Conservation (phyloP, 2,888 invertebrate genomes). For the Polylopha cassiicola region DNA sequence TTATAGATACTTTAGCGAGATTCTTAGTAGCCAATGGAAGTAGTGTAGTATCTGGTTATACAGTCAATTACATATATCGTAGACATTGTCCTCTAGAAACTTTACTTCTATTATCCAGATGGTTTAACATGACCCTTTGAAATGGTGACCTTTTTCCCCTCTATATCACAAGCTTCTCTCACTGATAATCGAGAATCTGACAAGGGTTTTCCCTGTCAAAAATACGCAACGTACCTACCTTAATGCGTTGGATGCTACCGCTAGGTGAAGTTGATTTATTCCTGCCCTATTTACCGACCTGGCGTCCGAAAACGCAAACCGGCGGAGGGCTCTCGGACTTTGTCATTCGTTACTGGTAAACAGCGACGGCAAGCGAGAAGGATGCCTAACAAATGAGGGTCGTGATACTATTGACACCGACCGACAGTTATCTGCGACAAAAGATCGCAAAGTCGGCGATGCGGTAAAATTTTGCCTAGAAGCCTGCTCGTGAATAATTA, state of each 20-base stretch:
- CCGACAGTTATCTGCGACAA: constrained; percentile 7
- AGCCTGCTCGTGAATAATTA: background rate
- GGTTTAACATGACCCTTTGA: constrained; percentile 15
- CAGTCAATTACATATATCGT: too few species aligned
- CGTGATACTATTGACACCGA: constrained; percentile 8
- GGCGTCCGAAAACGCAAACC: constrained; percentile 13
- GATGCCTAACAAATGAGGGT: constrained; percentile 14
- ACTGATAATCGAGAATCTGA: constrained; percentile 23
- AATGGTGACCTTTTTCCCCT: constrained; percentile 16
- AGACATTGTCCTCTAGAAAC: too few species aligned
- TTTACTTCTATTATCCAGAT: constrained; percentile 15
- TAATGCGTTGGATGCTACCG: constrained; percentile 14
- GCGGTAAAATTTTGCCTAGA: background rate
- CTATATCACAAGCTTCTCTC: constrained; percentile 18
- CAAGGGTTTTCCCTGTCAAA: constrained; percentile 21
- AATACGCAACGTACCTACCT: constrained; percentile 18
- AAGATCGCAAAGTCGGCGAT: constrained; percentile 9
- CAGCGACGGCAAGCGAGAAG: constrained; percentile 9
- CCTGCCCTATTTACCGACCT: constrained; percentile 39
- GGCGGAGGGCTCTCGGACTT: constrained; percentile 13
- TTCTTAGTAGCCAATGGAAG: too few species aligned
- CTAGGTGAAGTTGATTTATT: constrained; percentile 36
- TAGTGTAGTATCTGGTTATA: too few species aligned
- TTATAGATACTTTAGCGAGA: constrained; percentile 1
- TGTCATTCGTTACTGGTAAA: constrained; percentile 16